These are phyloP conservation scores for Anhinga anhinga DNA, from an alignment of 2,113 vertebrate species.

Conservation along the genomic window DNA sequence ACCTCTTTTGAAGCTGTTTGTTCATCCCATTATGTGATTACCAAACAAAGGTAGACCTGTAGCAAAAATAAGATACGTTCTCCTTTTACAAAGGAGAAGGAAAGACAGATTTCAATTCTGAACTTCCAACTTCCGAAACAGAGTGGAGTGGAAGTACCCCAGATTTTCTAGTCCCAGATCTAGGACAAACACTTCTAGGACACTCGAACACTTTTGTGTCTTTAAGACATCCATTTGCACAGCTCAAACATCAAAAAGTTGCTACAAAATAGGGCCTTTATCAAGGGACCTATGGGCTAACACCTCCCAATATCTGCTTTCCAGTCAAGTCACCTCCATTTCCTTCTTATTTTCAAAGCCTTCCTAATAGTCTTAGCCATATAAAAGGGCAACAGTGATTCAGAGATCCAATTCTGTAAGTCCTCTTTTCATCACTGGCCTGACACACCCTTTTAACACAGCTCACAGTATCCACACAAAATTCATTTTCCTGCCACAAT, in stretches of 20 bases:
- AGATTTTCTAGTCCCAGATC: neutral
- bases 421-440: neutral
- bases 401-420: neutral
- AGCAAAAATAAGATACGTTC: neutral
- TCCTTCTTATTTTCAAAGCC: neutral
- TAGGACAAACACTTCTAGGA: neutral
- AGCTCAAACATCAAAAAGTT: neutral
- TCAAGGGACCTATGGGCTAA: neutral
- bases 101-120: neutral
- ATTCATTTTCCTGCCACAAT: neutral
- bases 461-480: neutral
- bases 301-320: neutral
- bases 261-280: neutral
- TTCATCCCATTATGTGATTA: neutral
- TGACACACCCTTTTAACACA: neutral
- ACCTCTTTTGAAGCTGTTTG: neutral
- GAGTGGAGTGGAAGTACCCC: neutral
- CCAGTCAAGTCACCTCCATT: neutral
- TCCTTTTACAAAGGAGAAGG: neutral
- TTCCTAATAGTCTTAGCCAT: neutral
- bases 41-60: neutral
- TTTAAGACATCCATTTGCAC: neutral
- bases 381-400: neutral
- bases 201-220: neutral
- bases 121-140: neutral